These are phyloP conservation scores for Heterotilapia buettikoferi DNA, from an alignment of 2,113 vertebrate species.

Conservation along the genomic window DNA sequence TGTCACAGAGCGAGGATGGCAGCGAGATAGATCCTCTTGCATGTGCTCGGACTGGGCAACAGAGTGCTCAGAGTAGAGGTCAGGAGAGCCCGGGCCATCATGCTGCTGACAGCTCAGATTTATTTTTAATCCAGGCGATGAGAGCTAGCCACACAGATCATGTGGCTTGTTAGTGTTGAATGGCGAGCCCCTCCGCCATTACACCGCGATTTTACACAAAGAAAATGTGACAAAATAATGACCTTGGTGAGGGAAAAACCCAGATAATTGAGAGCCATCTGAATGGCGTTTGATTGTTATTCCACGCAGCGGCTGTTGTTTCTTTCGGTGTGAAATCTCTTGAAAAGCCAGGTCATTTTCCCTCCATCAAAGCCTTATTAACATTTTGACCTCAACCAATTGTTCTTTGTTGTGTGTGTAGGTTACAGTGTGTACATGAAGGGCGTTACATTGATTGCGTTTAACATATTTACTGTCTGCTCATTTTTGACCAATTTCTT, in stretches of 20 bases:
- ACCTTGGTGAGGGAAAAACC: conserved; percentile 55
- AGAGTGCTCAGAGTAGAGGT: conserved; percentile 48
- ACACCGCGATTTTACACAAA: not conserved
- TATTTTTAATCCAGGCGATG: conserved; percentile 67
- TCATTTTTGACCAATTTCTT: conserved; percentile 32
- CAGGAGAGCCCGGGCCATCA: conserved; percentile 32
- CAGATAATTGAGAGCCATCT: conserved; percentile 40
- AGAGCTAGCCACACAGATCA: conserved; percentile 46
- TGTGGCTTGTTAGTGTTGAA: conserved; percentile 58
- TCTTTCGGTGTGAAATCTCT: conserved; percentile 21
- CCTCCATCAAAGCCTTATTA: conserved; percentile 37
- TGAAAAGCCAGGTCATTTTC: not conserved
- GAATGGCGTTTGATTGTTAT: conserved; percentile 58
- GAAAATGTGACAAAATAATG: conserved; percentile 52
- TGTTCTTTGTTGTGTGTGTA: not conserved
- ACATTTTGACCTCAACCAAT: conserved; percentile 30
- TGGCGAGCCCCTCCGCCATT: not conserved
- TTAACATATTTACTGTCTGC: not conserved
- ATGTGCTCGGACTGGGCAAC: not conserved
- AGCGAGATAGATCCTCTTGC: conserved; percentile 8
- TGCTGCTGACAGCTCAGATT: conserved; percentile 66
- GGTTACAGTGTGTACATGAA: not conserved
- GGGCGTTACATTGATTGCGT: conserved; percentile 14
- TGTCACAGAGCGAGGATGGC: conserved; percentile 16
- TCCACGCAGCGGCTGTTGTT: conserved; percentile 25